Evolutionary conservation across 1,140 invertebrate species (phyloP).

Genomic region (Amphibalanus amphitrite): DNA sequence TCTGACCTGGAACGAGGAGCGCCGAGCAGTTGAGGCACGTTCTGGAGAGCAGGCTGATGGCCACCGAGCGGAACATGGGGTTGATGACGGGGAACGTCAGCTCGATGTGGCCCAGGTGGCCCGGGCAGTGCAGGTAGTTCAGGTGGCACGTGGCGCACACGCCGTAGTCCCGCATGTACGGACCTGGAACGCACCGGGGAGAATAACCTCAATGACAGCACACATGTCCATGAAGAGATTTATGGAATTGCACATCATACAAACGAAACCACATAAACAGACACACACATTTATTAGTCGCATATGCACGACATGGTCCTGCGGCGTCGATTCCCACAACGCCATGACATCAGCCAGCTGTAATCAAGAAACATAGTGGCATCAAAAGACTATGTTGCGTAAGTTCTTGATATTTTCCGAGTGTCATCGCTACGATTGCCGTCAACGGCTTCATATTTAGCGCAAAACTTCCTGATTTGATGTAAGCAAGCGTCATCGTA

Average conservation of each 20-base stretch:
- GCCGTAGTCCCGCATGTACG: conserved; percentile 30
- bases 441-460: too few relatives aligned
- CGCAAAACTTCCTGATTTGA: too few relatives aligned
- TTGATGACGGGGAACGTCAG: conserved; percentile 81
- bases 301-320: too few relatives aligned
- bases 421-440: too few relatives aligned
- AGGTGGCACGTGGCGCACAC: conserved; percentile 66
- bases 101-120: conserved; percentile 89
- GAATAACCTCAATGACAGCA: conserved; percentile 2
- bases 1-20: not conserved
- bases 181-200: conserved; percentile 10
- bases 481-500: too few relatives aligned
- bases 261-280: not conserved
- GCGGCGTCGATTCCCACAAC: too few relatives aligned
- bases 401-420: too few relatives aligned
- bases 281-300: conserved; percentile 14
- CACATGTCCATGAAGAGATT: conserved; percentile 9
- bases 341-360: too few relatives aligned
- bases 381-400: too few relatives aligned
- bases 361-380: too few relatives aligned
- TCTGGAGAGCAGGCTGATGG: conserved; percentile 46
- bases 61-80: conserved; percentile 64
- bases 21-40: conserved; percentile 44
- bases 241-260: conserved; percentile 1
- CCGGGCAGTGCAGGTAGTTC: conserved; percentile 51